phyloP scores from a whole-genome alignment of 2,888 invertebrate genomes.

The Papilio elwesi region DNA sequence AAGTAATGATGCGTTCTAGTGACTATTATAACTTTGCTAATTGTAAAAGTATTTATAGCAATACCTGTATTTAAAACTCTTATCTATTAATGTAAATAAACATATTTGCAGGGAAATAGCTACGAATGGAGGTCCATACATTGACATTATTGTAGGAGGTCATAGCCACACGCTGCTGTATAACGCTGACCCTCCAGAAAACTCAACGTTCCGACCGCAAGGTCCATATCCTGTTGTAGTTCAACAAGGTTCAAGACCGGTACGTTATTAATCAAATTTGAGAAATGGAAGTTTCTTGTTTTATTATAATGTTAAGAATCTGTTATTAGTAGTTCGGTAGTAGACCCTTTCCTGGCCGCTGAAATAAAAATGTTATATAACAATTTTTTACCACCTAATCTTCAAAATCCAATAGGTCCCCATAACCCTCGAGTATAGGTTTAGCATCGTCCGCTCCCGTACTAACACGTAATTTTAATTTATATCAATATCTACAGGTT shows the following conservation, averaged over 20 bases:
- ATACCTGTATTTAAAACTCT: too few species aligned
- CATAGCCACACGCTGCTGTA: constrained; percentile 93
- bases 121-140: constrained; percentile 84
- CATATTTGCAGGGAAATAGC: constrained; percentile 84
- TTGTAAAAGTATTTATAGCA: too few species aligned
- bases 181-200: constrained; percentile 79
- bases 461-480: too few species aligned
- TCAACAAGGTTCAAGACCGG: constrained; percentile 70
- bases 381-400: too few species aligned
- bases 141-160: constrained; percentile 93
- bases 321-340: too few species aligned
- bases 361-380: too few species aligned
- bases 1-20: background rate
- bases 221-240: constrained; percentile 90
- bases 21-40: background rate
- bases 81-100: background rate
- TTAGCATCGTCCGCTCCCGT: too few species aligned
- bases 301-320: background rate
- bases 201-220: constrained; percentile 71
- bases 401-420: too few species aligned
- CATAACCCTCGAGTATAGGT: too few species aligned
- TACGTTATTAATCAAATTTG: constrained; percentile 45
- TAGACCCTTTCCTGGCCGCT: too few species aligned
- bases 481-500: constrained; percentile 58
- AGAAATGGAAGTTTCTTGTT: too few species aligned